A percentile compares a stretch with the other conserved stretches of the same genome.
Evolutionary conservation across 2,797 vertebrate species (phyloP).

Genomic region (Sus cebifrons): DNA sequence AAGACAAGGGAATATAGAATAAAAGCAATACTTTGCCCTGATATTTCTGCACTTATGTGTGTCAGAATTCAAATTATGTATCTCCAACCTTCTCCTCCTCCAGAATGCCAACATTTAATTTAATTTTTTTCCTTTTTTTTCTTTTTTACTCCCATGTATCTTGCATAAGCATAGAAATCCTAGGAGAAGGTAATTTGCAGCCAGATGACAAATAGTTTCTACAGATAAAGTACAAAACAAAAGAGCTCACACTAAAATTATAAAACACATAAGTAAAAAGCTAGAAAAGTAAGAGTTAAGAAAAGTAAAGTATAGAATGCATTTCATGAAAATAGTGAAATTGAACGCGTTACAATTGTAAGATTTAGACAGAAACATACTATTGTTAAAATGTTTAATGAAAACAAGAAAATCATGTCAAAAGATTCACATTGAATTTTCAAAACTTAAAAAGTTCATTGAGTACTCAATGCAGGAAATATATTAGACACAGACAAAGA

Average conservation of each 20-base stretch:
- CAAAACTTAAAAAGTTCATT: not conserved
- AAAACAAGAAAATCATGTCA: not conserved
- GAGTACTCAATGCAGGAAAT: not conserved
- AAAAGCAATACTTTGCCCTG: not conserved
- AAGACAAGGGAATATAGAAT: not conserved
- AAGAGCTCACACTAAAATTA: not conserved
- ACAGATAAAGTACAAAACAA: not conserved
- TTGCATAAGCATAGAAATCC: not conserved
- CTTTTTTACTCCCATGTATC: not conserved
- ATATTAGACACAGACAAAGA: not conserved
- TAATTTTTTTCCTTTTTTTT: not conserved
- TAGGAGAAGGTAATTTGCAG: not conserved
- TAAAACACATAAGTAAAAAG: not conserved
- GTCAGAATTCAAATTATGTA: not conserved
- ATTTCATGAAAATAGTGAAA: not conserved
- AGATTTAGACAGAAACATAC: not conserved
- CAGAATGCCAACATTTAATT: not conserved
- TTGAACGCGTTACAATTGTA: not conserved
- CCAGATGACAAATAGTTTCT: not conserved
- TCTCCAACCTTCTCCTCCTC: not conserved
- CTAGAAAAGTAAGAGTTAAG: not conserved
- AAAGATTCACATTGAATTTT: not conserved
- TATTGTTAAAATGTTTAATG: not conserved
- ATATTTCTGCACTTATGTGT: not conserved
- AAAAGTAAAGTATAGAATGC: not conserved